phyloP scores from a whole-genome alignment of 2,888 invertebrate genomes.

The Terebella lapidaria region DNA sequence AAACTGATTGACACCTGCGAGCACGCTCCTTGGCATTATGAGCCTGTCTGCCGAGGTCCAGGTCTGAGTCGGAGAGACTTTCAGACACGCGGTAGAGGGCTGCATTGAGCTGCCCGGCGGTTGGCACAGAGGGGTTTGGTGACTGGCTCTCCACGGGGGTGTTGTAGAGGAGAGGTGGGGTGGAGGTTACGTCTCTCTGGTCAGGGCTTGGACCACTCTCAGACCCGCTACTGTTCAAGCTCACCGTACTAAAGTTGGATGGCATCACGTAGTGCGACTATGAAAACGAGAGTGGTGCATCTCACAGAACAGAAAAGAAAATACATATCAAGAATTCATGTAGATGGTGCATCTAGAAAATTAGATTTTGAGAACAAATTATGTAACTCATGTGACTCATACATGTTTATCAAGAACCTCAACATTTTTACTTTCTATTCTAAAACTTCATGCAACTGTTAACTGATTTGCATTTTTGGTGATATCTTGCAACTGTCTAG shows the following conservation, averaged over 20 bases:
- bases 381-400: too few species aligned
- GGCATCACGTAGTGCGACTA: too few species aligned
- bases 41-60: slow-evolving; percentile 27
- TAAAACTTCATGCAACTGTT: too few species aligned
- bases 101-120: slow-evolving; percentile 6
- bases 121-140: neutral
- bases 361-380: too few species aligned
- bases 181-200: neutral
- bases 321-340: too few species aligned
- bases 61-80: neutral
- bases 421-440: too few species aligned
- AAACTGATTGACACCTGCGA: slow-evolving; percentile 39
- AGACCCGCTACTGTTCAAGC: slow-evolving; percentile 7
- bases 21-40: slow-evolving; percentile 43
- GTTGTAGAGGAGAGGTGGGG: slow-evolving; percentile 8
- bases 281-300: too few species aligned
- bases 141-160: neutral
- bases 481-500: too few species aligned
- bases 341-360: too few species aligned
- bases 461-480: too few species aligned
- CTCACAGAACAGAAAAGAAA: too few species aligned
- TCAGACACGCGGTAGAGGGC: neutral
- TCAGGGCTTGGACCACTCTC: neutral
- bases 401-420: too few species aligned
- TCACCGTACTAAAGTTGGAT: slow-evolving; percentile 3